Conservation (phyloP, 2,888 invertebrate species). For the Zaprionus lineosus region DNA sequence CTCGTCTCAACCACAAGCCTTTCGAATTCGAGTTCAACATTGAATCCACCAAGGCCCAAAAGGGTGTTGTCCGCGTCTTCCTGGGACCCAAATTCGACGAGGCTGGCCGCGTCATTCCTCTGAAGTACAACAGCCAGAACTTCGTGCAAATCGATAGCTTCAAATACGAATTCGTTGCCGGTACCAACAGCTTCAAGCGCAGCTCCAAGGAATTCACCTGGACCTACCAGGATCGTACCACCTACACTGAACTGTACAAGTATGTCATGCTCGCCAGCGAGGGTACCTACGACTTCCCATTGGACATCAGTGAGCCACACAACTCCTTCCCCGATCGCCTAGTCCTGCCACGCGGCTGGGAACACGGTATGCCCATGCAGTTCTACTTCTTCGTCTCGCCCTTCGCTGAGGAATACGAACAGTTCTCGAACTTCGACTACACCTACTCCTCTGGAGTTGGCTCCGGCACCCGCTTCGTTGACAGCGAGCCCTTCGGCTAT, state of each 20-base stretch:
- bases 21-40: constrained; percentile 85
- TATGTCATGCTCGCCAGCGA: constrained; percentile 85
- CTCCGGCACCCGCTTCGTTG: constrained; percentile 84
- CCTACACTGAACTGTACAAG: constrained; percentile 86
- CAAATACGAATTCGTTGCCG: constrained; percentile 85
- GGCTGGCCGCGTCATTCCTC: constrained; percentile 84
- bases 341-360: constrained; percentile 88
- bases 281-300: constrained; percentile 84
- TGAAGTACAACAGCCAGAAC: constrained; percentile 85
- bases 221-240: constrained; percentile 86
- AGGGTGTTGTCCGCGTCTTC: constrained; percentile 87
- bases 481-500: constrained; percentile 87
- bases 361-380: constrained; percentile 87
- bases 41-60: constrained; percentile 84
- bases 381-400: constrained; percentile 87
- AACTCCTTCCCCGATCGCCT: constrained; percentile 89
- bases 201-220: constrained; percentile 87
- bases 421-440: constrained; percentile 83
- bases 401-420: constrained; percentile 83
- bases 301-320: constrained; percentile 85
- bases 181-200: constrained; percentile 87
- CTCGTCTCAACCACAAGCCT: constrained; percentile 86
- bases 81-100: constrained; percentile 88
- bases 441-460: constrained; percentile 84
- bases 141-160: constrained; percentile 87